Percentiles rank a stretch among this genome's conserved stretches.
Conservation (phyloP, 2,113 vertebrate genomes). For the Leptocoma aspasia region DNA sequence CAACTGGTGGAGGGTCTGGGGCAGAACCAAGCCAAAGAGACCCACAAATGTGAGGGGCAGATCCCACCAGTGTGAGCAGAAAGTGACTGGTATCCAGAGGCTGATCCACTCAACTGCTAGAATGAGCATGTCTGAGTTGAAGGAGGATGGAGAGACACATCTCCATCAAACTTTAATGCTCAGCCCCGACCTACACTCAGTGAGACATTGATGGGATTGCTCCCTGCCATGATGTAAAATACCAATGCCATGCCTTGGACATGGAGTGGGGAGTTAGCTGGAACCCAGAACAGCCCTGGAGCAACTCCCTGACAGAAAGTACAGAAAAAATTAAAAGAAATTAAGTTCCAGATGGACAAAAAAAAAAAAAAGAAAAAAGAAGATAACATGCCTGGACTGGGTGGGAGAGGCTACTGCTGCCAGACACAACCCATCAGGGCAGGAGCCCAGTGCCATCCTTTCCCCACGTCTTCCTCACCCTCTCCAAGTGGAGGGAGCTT, state of each 20-base stretch:
- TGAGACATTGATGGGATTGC: not conserved
- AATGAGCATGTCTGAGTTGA: not conserved
- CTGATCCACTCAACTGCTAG: not conserved
- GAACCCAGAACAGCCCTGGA: not conserved
- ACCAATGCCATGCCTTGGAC: not conserved
- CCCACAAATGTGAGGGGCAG: fast-evolving
- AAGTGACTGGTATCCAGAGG: not conserved
- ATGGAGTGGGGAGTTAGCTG: not conserved
- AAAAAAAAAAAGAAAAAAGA: not conserved
- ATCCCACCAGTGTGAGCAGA: not conserved
- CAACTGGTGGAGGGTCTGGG: not conserved
- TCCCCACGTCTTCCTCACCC: not conserved
- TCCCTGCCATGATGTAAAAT: not conserved
- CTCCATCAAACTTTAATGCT: conserved; percentile 6
- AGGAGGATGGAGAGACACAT: not conserved
- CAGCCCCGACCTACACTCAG: not conserved
- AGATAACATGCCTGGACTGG: not conserved
- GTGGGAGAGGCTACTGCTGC: not conserved
- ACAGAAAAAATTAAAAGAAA: not conserved
- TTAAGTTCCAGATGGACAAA: not conserved
- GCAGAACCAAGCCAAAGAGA: not conserved
- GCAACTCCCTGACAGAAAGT: not conserved
- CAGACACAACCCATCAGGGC: not conserved
- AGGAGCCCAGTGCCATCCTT: not conserved
- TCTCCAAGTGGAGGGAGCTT: not conserved